Percentiles rank a stretch among this genome's conserved stretches.
phyloP scores from a whole-genome alignment of 2,888 invertebrate genomes.

The Cremastinae sp. region DNA sequence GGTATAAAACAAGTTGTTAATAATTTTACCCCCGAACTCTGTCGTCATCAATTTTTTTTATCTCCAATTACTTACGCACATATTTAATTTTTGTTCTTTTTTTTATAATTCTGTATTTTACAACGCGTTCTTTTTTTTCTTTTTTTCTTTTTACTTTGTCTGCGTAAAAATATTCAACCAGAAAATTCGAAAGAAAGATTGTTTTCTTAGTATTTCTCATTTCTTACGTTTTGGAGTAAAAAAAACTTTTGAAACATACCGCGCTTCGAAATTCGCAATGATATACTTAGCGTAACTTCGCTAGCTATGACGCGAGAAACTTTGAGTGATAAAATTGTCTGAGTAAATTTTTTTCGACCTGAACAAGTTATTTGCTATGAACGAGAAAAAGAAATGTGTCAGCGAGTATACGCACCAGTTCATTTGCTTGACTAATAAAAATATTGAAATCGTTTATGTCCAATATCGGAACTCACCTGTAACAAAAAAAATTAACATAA shows the following conservation, averaged over 20 bases:
- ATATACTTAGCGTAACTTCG: constrained; percentile 18
- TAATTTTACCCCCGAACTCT: too few species aligned
- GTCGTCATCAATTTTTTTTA: too few species aligned
- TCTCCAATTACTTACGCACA: too few species aligned
- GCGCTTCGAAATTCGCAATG: constrained; percentile 29
- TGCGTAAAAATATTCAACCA: neutral
- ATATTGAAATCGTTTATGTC: too few species aligned
- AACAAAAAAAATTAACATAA: too few species aligned
- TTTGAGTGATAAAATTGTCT: constrained; percentile 53
- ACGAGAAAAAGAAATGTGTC: constrained; percentile 2
- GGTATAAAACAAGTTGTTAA: too few species aligned
- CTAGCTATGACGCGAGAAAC: constrained; percentile 22
- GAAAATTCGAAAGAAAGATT: neutral
- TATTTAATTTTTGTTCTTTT: too few species aligned
- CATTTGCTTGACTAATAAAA: neutral
- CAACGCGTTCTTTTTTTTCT: too few species aligned
- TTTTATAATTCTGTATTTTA: too few species aligned
- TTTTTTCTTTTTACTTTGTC: too few species aligned
- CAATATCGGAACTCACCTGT: constrained; percentile 37
- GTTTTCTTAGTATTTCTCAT: constrained; percentile 3
- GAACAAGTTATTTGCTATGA: constrained; percentile 45
- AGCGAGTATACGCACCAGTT: neutral
- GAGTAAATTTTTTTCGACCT: constrained; percentile 13
- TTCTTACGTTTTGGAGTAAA: too few species aligned
- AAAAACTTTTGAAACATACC: constrained; percentile 22